Conservation (phyloP, 2,797 vertebrate genomes). For the Scyliorhinus canicula region DNA sequence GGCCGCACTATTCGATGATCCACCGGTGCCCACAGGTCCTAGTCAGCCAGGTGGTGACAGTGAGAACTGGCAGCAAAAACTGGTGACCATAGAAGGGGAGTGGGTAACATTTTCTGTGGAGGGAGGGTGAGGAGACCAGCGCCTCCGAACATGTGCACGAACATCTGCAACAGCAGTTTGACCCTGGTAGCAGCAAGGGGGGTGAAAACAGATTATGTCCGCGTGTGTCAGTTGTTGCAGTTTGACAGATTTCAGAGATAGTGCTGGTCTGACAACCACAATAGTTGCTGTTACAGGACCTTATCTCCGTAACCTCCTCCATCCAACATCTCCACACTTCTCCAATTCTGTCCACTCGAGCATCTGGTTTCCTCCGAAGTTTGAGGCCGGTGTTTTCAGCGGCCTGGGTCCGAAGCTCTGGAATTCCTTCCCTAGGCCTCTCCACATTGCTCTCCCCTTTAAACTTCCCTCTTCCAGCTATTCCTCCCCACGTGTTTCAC, state of each 20-base stretch:
- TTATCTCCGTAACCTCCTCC: not conserved
- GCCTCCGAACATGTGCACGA: not conserved
- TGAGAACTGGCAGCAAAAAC: not conserved
- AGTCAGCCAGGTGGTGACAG: not conserved
- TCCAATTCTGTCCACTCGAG: not conserved
- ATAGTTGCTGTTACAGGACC: not conserved
- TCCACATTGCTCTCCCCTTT: not conserved
- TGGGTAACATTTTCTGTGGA: too few relatives aligned
- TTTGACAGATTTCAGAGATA: not conserved
- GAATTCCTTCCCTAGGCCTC: not conserved
- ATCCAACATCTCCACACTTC: not conserved
- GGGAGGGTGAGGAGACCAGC: not conserved
- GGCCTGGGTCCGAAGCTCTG: not conserved
- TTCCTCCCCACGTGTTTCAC: not conserved
- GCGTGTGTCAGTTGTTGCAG: not conserved
- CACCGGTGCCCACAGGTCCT: not conserved
- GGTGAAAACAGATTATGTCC: not conserved
- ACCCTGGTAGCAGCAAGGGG: not conserved
- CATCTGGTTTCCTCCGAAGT: not conserved
- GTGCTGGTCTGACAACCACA: not conserved
- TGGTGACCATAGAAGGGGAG: not conserved
- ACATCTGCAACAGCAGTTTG: not conserved
- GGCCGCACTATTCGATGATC: not conserved
- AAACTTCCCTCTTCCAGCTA: not conserved
- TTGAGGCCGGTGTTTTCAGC: not conserved